phyloP scores from a whole-genome alignment of 2,888 invertebrate species.

The Mesopsocus fuscifrons region DNA sequence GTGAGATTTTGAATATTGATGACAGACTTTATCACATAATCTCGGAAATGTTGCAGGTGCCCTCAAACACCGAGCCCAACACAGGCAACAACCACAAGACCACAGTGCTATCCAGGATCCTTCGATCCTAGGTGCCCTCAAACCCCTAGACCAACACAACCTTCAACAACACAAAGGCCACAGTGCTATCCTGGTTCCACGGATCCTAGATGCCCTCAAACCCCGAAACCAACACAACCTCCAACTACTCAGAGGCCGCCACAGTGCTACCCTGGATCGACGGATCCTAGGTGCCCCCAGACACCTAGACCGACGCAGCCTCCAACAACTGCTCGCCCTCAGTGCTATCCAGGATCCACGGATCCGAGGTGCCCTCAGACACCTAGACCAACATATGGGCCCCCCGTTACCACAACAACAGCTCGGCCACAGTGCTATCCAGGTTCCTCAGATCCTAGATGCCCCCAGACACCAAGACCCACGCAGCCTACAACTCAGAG shows the following conservation, averaged over 20 bases:
- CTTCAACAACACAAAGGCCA: conserved; percentile 19
- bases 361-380: conserved; percentile 17
- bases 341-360: conserved; percentile 15
- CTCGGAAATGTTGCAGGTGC: too few species aligned
- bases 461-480: conserved; percentile 17
- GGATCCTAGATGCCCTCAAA: conserved; percentile 25
- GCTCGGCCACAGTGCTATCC: conserved; percentile 20
- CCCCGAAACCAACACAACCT: conserved; percentile 12
- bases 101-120: conserved; percentile 20
- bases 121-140: conserved; percentile 18
- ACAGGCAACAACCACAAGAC: conserved; percentile 14
- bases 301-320: conserved; percentile 16
- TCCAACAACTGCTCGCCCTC: conserved; percentile 15
- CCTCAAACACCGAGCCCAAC: conserved; percentile 14
- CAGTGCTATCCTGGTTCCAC: conserved; percentile 27
- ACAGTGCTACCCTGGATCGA: conserved; percentile 20
- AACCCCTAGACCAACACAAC: conserved; percentile 16
- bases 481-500: conserved; percentile 7
- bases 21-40: too few species aligned
- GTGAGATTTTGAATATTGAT: too few species aligned
- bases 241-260: conserved; percentile 14
- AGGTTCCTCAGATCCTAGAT: conserved; percentile 19
- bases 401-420: conserved; percentile 19
- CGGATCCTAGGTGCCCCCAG: conserved; percentile 20
- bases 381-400: conserved; percentile 12